These are phyloP conservation scores for Coluber constrictor DNA, from an alignment of 2,797 vertebrate genomes.

Conservation along the genomic window DNA sequence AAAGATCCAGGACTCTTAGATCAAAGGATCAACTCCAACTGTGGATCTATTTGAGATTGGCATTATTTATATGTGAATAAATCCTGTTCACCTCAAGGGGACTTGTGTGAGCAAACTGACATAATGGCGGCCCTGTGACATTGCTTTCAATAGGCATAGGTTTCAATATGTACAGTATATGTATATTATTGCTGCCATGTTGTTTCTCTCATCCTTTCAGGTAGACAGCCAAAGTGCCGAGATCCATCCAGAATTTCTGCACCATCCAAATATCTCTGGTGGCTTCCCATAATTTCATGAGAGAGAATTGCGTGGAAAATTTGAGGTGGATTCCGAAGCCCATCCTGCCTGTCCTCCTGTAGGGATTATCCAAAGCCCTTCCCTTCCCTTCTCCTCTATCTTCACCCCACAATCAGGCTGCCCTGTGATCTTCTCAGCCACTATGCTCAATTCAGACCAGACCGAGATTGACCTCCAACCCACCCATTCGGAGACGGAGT, in stretches of 20 bases:
- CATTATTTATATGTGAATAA: neutral
- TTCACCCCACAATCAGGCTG: neutral
- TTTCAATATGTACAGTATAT: too few species aligned
- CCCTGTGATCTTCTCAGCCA: neutral
- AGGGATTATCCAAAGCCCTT: neutral
- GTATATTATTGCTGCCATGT: neutral
- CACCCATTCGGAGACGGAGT: slow-evolving; percentile 65
- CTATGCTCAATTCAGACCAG: slow-evolving; percentile 76
- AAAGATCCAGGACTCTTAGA: neutral
- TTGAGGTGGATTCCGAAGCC: neutral
- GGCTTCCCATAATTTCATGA: neutral
- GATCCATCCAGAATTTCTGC: neutral
- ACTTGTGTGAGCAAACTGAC: neutral
- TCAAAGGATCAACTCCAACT: neutral
- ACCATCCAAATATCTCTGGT: neutral
- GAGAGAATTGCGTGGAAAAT: neutral
- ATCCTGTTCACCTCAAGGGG: neutral
- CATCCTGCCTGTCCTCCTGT: neutral
- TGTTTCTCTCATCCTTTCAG: neutral
- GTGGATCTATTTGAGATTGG: neutral
- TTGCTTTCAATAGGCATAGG: neutral
- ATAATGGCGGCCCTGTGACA: neutral
- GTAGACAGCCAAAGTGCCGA: neutral
- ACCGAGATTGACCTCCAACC: slow-evolving; percentile 68
- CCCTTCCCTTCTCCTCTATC: neutral